Percentiles rank a stretch among this genome's conserved stretches.
These are phyloP conservation scores for Anser cygnoides DNA, from an alignment of 2,113 vertebrate species.

Conservation along the genomic window DNA sequence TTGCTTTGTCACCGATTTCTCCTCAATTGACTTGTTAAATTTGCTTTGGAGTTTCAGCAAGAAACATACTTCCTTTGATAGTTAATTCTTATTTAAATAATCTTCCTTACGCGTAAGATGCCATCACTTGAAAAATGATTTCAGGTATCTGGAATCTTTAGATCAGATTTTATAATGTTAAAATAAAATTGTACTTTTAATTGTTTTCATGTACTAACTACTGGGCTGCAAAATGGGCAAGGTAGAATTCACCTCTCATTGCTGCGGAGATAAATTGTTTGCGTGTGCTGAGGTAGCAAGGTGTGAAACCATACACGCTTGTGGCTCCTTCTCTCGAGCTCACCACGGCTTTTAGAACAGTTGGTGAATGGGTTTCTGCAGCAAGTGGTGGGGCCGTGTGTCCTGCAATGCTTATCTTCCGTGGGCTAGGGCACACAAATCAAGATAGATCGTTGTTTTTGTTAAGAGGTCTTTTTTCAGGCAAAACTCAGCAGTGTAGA, in stretches of 20 bases:
- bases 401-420: not conserved
- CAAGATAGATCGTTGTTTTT: not conserved
- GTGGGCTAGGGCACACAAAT: not conserved
- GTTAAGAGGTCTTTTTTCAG: not conserved
- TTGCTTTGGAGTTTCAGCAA: slow-evolving; percentile 8
- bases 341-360: not conserved
- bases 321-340: not conserved
- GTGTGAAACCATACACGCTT: not conserved
- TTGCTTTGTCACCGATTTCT: not conserved
- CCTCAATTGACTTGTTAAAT: not conserved
- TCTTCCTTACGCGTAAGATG: not conserved
- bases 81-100: not conserved
- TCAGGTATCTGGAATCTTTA: not conserved
- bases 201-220: not conserved
- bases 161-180: not conserved
- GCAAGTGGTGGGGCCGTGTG: not conserved
- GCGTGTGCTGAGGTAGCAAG: not conserved
- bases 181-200: not conserved
- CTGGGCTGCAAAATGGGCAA: not conserved
- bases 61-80: not conserved
- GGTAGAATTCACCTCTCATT: not conserved
- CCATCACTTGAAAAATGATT: not conserved
- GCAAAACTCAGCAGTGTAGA: not conserved
- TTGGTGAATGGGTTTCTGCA: not conserved
- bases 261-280: not conserved